phyloP scores from a whole-genome alignment of 2,888 invertebrate genomes.

The Agrochola circellaris region DNA sequence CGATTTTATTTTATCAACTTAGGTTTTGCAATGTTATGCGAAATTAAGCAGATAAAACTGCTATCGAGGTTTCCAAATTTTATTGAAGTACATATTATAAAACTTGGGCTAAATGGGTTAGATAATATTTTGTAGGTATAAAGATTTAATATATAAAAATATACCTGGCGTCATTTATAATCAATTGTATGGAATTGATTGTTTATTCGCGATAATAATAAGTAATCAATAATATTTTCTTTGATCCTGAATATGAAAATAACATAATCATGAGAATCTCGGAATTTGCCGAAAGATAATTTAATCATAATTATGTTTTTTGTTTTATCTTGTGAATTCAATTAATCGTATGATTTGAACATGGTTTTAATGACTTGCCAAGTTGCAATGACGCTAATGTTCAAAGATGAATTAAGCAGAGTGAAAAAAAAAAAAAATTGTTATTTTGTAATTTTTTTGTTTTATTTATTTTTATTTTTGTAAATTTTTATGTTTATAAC shows the following conservation, averaged over 20 bases:
- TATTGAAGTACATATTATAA: background rate
- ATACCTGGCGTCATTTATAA: background rate
- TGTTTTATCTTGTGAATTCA: background rate
- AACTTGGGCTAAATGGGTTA: slow-evolving; percentile 19
- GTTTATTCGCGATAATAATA: background rate
- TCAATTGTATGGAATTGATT: background rate
- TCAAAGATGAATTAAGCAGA: background rate
- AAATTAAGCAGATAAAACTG: slow-evolving; percentile 26
- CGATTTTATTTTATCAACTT: slow-evolving; percentile 30
- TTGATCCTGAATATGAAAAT: background rate
- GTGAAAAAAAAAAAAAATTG: too few relatives aligned
- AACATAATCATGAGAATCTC: background rate
- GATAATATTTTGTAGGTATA: slow-evolving; percentile 2
- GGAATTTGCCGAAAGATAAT: background rate
- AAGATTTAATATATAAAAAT: slow-evolving; percentile 1
- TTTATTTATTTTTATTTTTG: background rate
- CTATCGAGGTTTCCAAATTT: slow-evolving; percentile 10
- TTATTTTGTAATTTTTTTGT: too few relatives aligned
- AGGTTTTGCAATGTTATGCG: slow-evolving; percentile 7
- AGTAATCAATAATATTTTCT: background rate
- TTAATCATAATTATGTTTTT: background rate
- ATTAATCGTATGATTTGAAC: slow-evolving; percentile 3
- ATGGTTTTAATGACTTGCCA: slow-evolving; percentile 1
- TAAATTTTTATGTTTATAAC: background rate
- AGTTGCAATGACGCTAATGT: background rate